Evolutionary conservation across 2,888 invertebrate species (phyloP).

Genomic region (Conistra vaccinii): DNA sequence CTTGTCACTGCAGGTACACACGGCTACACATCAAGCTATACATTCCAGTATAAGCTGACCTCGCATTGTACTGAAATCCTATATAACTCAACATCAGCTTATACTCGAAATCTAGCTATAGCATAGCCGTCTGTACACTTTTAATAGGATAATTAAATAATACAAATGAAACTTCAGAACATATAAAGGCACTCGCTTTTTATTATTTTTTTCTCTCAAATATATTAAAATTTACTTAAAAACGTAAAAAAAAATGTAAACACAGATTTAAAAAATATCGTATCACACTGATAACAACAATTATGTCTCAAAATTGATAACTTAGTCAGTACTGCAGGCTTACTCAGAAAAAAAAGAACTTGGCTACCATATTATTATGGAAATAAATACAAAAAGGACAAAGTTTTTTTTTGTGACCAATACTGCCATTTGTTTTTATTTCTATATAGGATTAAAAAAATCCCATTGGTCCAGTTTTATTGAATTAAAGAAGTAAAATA

Average conservation of each 20-base stretch:
- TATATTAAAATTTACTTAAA: slow-evolving; percentile 88
- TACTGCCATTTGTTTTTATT: background rate
- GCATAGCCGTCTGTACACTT: no score
- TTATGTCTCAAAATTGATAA: slow-evolving; percentile 64
- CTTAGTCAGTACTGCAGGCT: slow-evolving; percentile 67
- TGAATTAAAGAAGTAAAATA: background rate
- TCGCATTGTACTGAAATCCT: no score
- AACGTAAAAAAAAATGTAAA: slow-evolving; percentile 83
- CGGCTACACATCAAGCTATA: no score
- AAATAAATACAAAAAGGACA: background rate
- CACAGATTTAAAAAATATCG: slow-evolving; percentile 82
- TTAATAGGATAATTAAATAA: background rate
- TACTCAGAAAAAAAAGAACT: slow-evolving; percentile 11
- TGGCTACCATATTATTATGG: background rate
- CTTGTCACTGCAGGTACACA: no score
- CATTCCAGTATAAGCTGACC: no score
- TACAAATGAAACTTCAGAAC: slow-evolving; percentile 74
- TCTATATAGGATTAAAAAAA: background rate
- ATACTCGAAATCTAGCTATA: no score
- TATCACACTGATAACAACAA: slow-evolving; percentile 85
- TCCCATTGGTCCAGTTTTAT: background rate
- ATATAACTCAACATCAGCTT: no score
- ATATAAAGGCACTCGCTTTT: slow-evolving; percentile 85
- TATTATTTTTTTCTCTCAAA: slow-evolving; percentile 82
- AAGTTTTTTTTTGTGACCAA: background rate